Evolutionary conservation across 2,888 invertebrate species (phyloP), one percentile per base, ranked within the genome.

Genomic region (Gymnocheta viridis): DNA sequence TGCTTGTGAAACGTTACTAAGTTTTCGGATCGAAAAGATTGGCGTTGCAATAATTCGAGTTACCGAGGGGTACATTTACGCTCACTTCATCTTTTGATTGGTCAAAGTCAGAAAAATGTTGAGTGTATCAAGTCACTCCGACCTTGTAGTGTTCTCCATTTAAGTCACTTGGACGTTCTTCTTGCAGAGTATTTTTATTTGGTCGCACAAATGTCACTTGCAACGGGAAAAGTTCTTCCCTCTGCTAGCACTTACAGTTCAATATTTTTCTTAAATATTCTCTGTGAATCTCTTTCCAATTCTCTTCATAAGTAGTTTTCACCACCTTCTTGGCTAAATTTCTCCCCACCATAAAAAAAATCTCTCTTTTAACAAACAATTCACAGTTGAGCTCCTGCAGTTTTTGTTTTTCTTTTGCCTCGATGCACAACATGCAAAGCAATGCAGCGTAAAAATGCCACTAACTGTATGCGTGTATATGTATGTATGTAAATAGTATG

Each of bases 401-500:
- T 79, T 85, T 56, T 79, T 85, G 83, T 84, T 83, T 81, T 83
- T 78, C 81, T 83, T 85, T 76, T 82, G 85, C 70, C 56, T 83
- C 67, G 78, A 66, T 73, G 77, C 78, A 62, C 64, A 58, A 58
- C 72, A 73, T 72, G 44, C 78, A 67, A 76, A 12, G 27, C 56
- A 76, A 47, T 69, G 69, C 70, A 60, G 72, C 77, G 70, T 77
- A 66, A 72, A 69, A 77, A 77, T 60, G 51, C 41, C 64, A 66
- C 78, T 64, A 58, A 4, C 5, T 22, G 17, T 27, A 38, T 62
- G n/a, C 1, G 27, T 62, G 4, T 1, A 27, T 44, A 4, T 62
- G 22, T 27, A 14, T 60, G 24, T 38, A 19, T 12, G 12, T 19
- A 19, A 0, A 1, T 10, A 7, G 10, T 47, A 19, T 44, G 17